Evolutionary conservation across 2,113 vertebrate species (phyloP).

Genomic region (Mesoclemmys tuberculata): DNA sequence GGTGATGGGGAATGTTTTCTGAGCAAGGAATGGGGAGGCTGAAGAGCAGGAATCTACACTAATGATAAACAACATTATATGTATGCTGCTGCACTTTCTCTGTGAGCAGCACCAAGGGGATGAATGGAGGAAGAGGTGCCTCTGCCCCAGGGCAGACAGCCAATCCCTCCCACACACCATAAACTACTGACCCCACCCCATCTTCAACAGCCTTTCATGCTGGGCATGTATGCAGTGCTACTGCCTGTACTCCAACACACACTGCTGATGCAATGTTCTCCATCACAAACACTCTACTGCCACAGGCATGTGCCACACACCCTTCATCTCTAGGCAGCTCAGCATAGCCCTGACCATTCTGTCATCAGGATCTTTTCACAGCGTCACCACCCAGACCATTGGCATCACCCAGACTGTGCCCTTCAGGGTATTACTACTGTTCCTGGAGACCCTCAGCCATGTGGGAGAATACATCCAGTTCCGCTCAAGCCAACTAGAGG

Average conservation of each 20-base stretch:
- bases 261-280: background rate
- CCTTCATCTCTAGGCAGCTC: too few relatives aligned
- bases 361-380: background rate
- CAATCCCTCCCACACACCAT: background rate
- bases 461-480: background rate
- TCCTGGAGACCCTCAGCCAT: background rate
- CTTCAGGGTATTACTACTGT: background rate
- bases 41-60: too few relatives aligned
- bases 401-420: background rate
- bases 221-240: too few relatives aligned
- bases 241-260: too few relatives aligned
- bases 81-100: background rate
- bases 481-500: background rate
- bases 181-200: background rate
- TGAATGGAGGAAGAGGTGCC: background rate
- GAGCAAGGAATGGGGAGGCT: too few relatives aligned
- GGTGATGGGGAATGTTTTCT: too few relatives aligned
- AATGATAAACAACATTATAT: too few relatives aligned
- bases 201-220: too few relatives aligned
- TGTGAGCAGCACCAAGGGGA: background rate
- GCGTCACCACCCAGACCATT: background rate
- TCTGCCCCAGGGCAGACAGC: background rate
- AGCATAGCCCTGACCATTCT: background rate
- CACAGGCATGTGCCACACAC: background rate
- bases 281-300: background rate